Conservation (phyloP, 2,797 vertebrate genomes). For the Eurystomus glaucurus region DNA sequence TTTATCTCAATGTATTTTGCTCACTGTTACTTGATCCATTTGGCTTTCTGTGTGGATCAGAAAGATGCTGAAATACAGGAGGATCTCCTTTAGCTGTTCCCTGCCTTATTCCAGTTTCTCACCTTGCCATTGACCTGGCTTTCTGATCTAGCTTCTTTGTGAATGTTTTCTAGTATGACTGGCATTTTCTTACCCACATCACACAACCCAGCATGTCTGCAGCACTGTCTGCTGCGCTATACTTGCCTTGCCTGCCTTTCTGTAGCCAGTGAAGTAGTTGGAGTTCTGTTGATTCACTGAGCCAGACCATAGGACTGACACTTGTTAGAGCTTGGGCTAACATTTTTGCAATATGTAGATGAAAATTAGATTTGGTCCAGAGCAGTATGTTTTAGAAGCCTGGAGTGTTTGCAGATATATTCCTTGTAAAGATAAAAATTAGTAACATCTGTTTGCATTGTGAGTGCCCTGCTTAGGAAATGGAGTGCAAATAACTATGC, state of each 20-base stretch:
- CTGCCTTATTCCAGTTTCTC: not conserved
- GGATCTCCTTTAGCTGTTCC: not conserved
- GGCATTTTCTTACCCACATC: conserved; percentile 27
- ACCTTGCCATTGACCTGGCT: not conserved
- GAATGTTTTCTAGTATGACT: not conserved
- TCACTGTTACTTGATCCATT: not conserved
- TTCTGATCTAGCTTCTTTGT: not conserved
- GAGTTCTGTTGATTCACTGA: not conserved
- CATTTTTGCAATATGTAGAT: not conserved
- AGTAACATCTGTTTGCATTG: not conserved
- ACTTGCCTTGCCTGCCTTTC: not conserved
- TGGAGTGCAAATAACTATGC: not conserved
- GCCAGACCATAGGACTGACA: not conserved
- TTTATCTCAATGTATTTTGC: not conserved
- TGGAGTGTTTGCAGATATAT: not conserved
- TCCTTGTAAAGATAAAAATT: conserved; percentile 1
- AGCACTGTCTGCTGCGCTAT: not conserved
- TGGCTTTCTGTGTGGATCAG: not conserved
- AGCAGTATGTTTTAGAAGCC: not conserved
- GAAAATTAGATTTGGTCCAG: not conserved
- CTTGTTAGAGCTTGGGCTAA: not conserved
- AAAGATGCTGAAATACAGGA: conserved; percentile 9
- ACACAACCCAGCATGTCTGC: not conserved
- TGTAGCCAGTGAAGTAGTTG: not conserved
- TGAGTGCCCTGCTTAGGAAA: not conserved